These are phyloP conservation scores for Promerops cafer DNA, from an alignment of 2,113 vertebrate genomes.

Conservation along the genomic window DNA sequence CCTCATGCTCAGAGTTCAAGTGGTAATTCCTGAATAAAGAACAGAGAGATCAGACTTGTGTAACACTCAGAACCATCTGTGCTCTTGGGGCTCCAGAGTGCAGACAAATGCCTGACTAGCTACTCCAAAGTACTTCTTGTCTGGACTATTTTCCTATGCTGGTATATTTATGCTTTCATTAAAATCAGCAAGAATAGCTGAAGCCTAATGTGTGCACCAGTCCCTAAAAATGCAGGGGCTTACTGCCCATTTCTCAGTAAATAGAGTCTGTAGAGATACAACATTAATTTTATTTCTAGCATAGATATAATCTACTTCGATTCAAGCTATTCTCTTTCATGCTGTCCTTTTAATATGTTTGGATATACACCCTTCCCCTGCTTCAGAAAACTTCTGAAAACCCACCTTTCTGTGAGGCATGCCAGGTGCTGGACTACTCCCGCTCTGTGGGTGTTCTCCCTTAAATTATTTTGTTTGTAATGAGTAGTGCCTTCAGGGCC, in stretches of 20 bases:
- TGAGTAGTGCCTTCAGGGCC: background rate
- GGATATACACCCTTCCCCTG: slow-evolving; percentile 9
- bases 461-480: slow-evolving; percentile 54
- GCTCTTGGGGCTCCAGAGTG: background rate
- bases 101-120: background rate
- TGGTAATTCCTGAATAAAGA: slow-evolving; percentile 49
- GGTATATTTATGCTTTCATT: background rate
- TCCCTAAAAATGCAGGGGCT: background rate
- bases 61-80: slow-evolving; percentile 61
- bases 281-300: slow-evolving; percentile 42
- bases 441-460: slow-evolving; percentile 37
- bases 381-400: slow-evolving; percentile 56
- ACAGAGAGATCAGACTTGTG: slow-evolving; percentile 44
- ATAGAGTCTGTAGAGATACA: background rate
- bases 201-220: background rate
- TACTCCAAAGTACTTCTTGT: background rate
- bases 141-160: background rate
- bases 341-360: slow-evolving; percentile 37
- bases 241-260: background rate
- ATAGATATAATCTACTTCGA: slow-evolving; percentile 39
- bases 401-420: slow-evolving; percentile 37
- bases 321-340: slow-evolving; percentile 43
- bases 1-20: slow-evolving; percentile 29
- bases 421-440: slow-evolving; percentile 55
- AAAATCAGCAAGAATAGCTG: background rate